These are phyloP conservation scores for Craseonycteris thonglongyai DNA, from an alignment of 2,113 vertebrate genomes.

Conservation along the genomic window DNA sequence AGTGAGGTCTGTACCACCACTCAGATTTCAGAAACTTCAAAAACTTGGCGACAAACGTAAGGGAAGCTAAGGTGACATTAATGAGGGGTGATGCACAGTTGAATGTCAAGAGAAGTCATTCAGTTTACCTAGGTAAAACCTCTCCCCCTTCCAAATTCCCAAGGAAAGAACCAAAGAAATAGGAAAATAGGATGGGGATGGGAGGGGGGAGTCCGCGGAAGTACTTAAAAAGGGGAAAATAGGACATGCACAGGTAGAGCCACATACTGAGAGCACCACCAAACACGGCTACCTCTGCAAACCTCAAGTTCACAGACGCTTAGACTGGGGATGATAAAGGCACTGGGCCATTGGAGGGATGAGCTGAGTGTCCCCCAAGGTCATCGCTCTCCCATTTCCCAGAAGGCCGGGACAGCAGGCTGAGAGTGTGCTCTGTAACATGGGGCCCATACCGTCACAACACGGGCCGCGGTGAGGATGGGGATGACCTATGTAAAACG, in stretches of 20 bases:
- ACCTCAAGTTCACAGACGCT: background rate
- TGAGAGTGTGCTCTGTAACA: background rate
- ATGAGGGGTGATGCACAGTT: too few relatives aligned
- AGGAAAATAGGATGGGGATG: background rate
- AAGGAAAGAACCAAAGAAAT: background rate
- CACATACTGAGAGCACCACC: background rate
- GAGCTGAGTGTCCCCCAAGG: background rate
- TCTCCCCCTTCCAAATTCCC: background rate
- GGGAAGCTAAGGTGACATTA: background rate
- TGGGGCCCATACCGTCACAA: background rate
- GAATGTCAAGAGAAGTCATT: background rate
- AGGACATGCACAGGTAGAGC: accelerated
- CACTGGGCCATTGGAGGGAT: background rate
- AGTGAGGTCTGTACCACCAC: background rate
- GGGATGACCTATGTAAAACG: background rate
- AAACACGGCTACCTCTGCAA: background rate
- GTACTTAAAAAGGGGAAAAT: background rate
- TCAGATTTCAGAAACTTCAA: background rate
- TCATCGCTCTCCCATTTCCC: background rate
- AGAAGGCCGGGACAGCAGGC: too few relatives aligned
- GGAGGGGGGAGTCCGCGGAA: too few relatives aligned
- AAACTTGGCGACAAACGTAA: background rate
- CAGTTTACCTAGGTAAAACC: background rate
- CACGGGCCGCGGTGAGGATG: background rate
- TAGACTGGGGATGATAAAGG: too few relatives aligned